These are phyloP conservation scores for Orcinus orca DNA, from an alignment of 2,113 vertebrate genomes.

Conservation along the genomic window DNA sequence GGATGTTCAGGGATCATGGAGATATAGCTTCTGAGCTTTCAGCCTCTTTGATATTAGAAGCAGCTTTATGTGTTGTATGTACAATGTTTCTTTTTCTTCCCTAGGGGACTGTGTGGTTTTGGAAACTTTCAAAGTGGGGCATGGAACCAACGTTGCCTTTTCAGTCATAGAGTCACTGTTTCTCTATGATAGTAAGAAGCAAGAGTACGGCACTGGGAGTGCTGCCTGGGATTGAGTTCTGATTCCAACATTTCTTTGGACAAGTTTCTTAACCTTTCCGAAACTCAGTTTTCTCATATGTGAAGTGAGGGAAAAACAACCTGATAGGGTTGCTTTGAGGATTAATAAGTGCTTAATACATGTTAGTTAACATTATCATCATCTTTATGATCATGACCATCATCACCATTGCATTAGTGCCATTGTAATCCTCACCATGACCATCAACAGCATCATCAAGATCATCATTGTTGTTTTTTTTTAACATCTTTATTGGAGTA, in stretches of 20 bases:
- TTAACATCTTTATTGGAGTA: no score
- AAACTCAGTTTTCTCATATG: not conserved
- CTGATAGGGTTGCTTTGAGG: not conserved
- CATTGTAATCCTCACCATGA: not conserved
- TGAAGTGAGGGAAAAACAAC: not conserved
- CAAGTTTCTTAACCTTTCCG: not conserved
- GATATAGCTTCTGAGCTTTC: not conserved
- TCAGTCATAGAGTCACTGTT: not conserved
- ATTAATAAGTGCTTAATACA: not conserved
- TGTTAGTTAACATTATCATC: not conserved
- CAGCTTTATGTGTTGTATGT: not conserved
- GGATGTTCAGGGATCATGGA: not conserved
- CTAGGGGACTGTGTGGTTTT: not conserved
- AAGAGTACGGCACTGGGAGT: not conserved
- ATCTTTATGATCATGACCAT: not conserved
- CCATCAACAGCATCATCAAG: not conserved
- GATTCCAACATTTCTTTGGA: not conserved
- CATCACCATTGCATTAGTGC: no score
- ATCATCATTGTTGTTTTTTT: no score
- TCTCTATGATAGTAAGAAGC: not conserved
- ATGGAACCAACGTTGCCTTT: not conserved
- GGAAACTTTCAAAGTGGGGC: conserved; percentile 11
- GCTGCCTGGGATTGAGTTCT: not conserved
- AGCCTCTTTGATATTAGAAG: conserved; percentile 6
- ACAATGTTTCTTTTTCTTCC: not conserved